A percentile compares a stretch with the other conserved stretches of the same genome.
These are phyloP conservation scores for Oncorhynchus masou DNA, from an alignment of 2,113 vertebrate species.

Conservation along the genomic window DNA sequence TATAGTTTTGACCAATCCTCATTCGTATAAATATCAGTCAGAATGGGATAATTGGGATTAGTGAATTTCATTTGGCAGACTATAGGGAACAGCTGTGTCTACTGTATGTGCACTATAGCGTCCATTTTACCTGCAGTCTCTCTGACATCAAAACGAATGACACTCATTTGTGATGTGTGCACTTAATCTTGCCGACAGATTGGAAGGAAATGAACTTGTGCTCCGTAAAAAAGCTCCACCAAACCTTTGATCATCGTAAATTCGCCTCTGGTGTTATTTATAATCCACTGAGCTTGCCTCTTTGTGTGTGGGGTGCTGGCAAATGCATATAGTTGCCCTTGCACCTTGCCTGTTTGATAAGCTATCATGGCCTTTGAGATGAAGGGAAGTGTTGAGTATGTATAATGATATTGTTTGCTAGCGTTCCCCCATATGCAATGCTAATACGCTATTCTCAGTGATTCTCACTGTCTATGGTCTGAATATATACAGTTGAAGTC, in stretches of 20 bases:
- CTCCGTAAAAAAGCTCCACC: slow-evolving; percentile 41
- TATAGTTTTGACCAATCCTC: too few species aligned
- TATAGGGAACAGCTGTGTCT: slow-evolving; percentile 14
- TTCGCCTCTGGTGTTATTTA: slow-evolving; percentile 20
- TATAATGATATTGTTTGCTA: slow-evolving; percentile 10
- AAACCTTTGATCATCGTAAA: slow-evolving; percentile 52
- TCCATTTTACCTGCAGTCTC: slow-evolving; percentile 27
- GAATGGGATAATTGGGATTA: background rate
- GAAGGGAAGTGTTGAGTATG: slow-evolving; percentile 20
- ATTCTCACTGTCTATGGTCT: background rate
- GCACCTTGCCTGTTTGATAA: slow-evolving; percentile 32
- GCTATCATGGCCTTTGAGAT: slow-evolving; percentile 32
- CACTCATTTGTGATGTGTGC: slow-evolving; percentile 43
- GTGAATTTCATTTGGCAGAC: background rate
- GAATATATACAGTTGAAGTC: background rate
- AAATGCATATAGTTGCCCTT: slow-evolving; percentile 30
- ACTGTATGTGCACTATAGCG: slow-evolving; percentile 7
- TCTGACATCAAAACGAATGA: slow-evolving; percentile 45
- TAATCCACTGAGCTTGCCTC: slow-evolving; percentile 25
- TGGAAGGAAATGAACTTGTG: slow-evolving; percentile 54
- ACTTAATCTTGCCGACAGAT: slow-evolving; percentile 46
- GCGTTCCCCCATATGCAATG: slow-evolving; percentile 14
- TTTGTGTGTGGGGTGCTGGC: slow-evolving; percentile 27
- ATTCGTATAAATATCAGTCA: slow-evolving; percentile 3
- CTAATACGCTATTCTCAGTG: slow-evolving; percentile 14